Evolutionary conservation across 2,797 vertebrate species (phyloP), one percentile per base, ranked within the genome.

Genomic region (Arnoldichthys spilopterus): DNA sequence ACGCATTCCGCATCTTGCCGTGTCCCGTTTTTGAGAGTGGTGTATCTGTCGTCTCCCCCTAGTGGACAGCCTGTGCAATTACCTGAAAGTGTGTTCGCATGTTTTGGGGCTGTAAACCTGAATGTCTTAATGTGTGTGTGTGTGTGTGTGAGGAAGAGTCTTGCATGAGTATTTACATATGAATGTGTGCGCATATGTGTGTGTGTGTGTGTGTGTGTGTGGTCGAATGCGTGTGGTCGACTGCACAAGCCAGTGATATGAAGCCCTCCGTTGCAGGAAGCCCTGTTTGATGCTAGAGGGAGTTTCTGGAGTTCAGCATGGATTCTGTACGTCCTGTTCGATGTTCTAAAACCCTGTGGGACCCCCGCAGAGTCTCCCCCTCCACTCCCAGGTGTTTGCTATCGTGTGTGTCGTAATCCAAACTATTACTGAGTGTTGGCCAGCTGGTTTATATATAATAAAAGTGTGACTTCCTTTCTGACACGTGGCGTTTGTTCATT

Each of bases 391-490:
- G 82, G 79, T 84, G 89, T 92, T 93, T 93, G 91, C 90, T 94
- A 91, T 93, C 91, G 91, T 94, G 90, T 94, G 92, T 94, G 92
- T 88, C 95, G 94, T 97, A 95, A 92, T 26, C 49, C 94, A 94
- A 93, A 94, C 95, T 96, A 96, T 96, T 92, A 95, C 92, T 96
- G 96, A 95, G 94, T 97, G 96, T 96, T 95, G 94, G 94, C 94
- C 93, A 94, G 95, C 96, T 97, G 95, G 95, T 99, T 98, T 98
- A 95, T 98, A 98, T 96, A 94, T 93, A 99, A 99, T 98, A 98
- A 98, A 81, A 53, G 98, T 92, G 94, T 95, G 93, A 93, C 94
- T 92, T 97, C 96, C 97, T 98, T 98, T 98, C 95, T 92, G 94
- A 95, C 88, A 85, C 85, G 79, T 71, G 63, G 54, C 1, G 1